These are phyloP conservation scores for Cephalopholis sonnerati DNA, from an alignment of 2,113 vertebrate species.

Conservation along the genomic window DNA sequence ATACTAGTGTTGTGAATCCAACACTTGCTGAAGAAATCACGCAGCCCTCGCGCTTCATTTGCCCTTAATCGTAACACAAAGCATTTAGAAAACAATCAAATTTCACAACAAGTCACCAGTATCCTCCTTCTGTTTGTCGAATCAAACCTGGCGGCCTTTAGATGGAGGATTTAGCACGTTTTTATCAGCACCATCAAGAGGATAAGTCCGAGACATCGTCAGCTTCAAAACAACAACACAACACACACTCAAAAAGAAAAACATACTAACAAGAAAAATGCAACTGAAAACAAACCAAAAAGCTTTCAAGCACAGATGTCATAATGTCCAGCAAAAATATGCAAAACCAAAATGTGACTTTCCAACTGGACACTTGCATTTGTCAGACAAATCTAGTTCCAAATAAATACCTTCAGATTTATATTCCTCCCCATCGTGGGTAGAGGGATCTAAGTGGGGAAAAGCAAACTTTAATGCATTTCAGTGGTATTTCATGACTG, in stretches of 20 bases:
- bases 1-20: too few relatives aligned
- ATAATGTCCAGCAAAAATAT: conserved; percentile 35
- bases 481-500: conserved; percentile 45
- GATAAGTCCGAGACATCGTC: neutral
- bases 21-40: too few relatives aligned
- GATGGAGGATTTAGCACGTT: neutral
- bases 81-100: too few relatives aligned
- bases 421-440: conserved; percentile 85
- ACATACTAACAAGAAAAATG: conserved; percentile 34
- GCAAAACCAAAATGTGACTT: conserved; percentile 43
- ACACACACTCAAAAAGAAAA: conserved; percentile 29
- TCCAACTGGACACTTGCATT: conserved; percentile 43
- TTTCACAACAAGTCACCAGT: too few relatives aligned
- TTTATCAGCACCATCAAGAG: neutral
- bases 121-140: neutral
- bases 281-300: conserved; percentile 53
- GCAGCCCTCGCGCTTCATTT: too few relatives aligned
- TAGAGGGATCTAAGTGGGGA: conserved; percentile 84
- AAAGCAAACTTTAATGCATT: conserved; percentile 82
- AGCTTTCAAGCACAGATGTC: conserved; percentile 50
- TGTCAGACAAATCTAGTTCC: conserved; percentile 47
- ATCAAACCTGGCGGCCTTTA: neutral
- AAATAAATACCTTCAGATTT: conserved; percentile 87
- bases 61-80: too few relatives aligned
- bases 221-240: conserved; percentile 17